Percentiles rank a stretch among this genome's conserved stretches.
Conservation (phyloP, 1,140 invertebrate genomes). For the Cotesia typhae region DNA sequence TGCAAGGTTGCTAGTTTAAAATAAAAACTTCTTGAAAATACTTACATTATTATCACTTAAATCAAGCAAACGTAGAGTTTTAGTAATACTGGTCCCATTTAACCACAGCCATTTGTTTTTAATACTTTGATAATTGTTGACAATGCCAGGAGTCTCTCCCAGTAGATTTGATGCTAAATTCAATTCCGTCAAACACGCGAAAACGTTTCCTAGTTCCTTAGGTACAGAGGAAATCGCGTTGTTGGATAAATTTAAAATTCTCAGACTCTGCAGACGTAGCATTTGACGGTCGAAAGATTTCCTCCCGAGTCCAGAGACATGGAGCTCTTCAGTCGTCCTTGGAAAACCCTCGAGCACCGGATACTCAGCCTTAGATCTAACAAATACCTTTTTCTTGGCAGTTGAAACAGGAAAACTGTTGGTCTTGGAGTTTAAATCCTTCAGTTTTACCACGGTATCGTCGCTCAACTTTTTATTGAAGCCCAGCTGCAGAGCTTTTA, state of each 20-base stretch:
- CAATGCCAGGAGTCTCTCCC: slow-evolving; percentile 56
- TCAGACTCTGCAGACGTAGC: slow-evolving; percentile 71
- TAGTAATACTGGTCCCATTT: slow-evolving; percentile 64
- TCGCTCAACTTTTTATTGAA: slow-evolving; percentile 69
- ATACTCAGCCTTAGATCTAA: slow-evolving; percentile 72
- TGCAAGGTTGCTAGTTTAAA: background rate
- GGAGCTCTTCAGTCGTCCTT: slow-evolving; percentile 68
- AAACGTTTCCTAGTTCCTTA: slow-evolving; percentile 74
- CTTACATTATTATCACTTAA: slow-evolving; percentile 71
- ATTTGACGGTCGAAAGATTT: slow-evolving; percentile 75
- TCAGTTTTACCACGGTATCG: slow-evolving; percentile 47
- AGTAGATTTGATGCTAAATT: slow-evolving; percentile 78
- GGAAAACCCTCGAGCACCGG: slow-evolving; percentile 75
- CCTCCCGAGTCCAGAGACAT: slow-evolving; percentile 69
- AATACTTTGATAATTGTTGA: slow-evolving; percentile 20
- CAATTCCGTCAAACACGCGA: slow-evolving; percentile 72
- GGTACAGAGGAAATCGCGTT: slow-evolving; percentile 81
- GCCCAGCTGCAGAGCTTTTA: slow-evolving; percentile 71
- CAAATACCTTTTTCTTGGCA: slow-evolving; percentile 68
- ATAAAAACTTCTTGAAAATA: slow-evolving; percentile 34
- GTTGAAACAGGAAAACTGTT: slow-evolving; percentile 55
- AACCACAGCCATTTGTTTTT: slow-evolving; percentile 73
- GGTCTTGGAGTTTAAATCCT: too few relatives aligned
- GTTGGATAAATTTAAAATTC: slow-evolving; percentile 77
- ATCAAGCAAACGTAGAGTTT: slow-evolving; percentile 69